Evolutionary conservation across 30 jellyfish, hydroid and myxozoan genomes (phyloP), one percentile per base, ranked within the genome.

Genomic region (Calvadosia cruxmelitensis): DNA sequence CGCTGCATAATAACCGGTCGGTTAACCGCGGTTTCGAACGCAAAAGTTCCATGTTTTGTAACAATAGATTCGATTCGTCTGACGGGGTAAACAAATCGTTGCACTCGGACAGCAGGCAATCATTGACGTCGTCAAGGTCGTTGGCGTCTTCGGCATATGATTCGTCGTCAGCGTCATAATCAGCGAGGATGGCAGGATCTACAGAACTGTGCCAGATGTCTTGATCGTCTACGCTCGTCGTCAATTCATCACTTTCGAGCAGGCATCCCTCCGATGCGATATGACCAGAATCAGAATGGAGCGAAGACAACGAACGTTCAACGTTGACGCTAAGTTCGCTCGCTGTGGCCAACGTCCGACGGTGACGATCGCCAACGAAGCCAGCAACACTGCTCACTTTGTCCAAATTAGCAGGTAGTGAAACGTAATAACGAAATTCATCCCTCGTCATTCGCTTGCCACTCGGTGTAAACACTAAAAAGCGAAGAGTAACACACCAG

Each of bases 111-210:
- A 28, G 27, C 25, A 27, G 26, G 16, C 35, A 20, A 33, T 64
- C 66, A 15, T 74, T 64, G 31, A 63, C 64, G 23, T 75, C 81
- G 16, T 69, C 79, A 32, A n/a, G 16, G 5, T 2, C 16, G 3
- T 31, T 30, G 35, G 74, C 53, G 16, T 51, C 76, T 27, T 91
- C 99, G 53, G 83, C 67, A 42, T 42, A 42, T 42, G 20, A 42
- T 42, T 91, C 99, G 62, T 82, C 92, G 64, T 91, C 99, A 12
- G 99, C 99, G 65, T 91, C 99, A 75, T 91, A 91, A 31, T 82
- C 82, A 26, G 31, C 67, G 50, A 86, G 66, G 28, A 25, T 27
- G 63, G 27, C 42, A 51, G 27, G 36, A 30, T 91, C 95, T 50
- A 71, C 85, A 26, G 82, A 94, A 36, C 87, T 74, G 20, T 42